Conservation (phyloP, 2,888 invertebrate species). For the Folsomia manolachei region DNA sequence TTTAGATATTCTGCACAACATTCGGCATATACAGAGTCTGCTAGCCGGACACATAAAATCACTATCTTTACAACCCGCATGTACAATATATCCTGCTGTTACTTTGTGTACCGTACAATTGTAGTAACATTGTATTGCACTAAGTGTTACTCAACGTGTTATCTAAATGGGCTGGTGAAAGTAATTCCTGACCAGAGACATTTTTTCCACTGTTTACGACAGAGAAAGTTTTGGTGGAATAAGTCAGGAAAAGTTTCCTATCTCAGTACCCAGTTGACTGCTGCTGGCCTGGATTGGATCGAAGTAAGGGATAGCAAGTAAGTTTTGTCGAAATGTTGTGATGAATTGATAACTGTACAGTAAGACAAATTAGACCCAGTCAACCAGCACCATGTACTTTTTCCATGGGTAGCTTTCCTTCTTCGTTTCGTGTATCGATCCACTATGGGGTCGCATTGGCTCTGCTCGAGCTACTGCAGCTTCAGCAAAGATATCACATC, state of each 20-base stretch:
- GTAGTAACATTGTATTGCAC: no score
- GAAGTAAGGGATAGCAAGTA: background rate
- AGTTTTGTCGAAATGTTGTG: slow-evolving; percentile 6
- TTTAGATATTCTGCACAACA: no score
- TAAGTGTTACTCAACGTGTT: no score
- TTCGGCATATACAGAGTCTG: no score
- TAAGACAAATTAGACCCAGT: slow-evolving; percentile 1
- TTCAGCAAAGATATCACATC: background rate
- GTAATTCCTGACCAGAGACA: no score
- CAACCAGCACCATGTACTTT: no score
- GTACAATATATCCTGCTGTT: no score
- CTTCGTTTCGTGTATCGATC: background rate
- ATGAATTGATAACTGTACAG: slow-evolving; percentile 4
- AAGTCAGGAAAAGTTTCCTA: background rate
- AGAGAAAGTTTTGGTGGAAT: background rate
- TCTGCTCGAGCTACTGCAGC: background rate
- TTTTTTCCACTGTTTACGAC: background rate
- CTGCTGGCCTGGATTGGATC: background rate
- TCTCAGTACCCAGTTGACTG: no score
- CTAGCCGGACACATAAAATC: no score
- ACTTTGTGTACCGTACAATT: no score
- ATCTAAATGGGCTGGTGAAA: no score
- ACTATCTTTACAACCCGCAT: no score
- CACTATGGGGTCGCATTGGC: background rate
- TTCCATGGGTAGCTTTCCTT: background rate